Conservation (phyloP, 2,797 vertebrate species). For the Eptatretus atami region DNA sequence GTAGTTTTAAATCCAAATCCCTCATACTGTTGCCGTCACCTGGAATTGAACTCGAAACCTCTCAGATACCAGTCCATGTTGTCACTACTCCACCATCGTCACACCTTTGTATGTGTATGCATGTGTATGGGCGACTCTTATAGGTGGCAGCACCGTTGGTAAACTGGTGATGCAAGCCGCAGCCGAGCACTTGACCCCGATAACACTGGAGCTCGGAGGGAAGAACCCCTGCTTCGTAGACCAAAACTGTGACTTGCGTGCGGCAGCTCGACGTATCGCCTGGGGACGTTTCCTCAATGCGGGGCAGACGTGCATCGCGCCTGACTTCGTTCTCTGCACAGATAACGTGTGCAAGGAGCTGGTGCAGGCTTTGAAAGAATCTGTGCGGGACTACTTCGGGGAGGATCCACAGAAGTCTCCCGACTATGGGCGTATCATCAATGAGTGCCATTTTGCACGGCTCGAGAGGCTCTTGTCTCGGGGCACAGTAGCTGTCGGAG, state of each 20-base stretch:
- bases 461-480: constrained; percentile 19
- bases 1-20: no score
- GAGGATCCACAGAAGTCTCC: constrained; percentile 18
- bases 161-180: constrained; percentile 19
- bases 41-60: no score
- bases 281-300: constrained; percentile 28
- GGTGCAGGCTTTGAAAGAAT: constrained; percentile 17
- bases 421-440: constrained; percentile 22
- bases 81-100: no score
- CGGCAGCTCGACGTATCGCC: constrained; percentile 17
- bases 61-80: no score
- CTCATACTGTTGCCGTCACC: no score
- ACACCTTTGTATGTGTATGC: background rate
- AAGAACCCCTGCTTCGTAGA: constrained; percentile 33
- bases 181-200: constrained; percentile 16
- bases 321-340: constrained; percentile 24
- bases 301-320: constrained; percentile 22
- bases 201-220: constrained; percentile 20
- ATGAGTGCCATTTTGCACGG: constrained; percentile 16
- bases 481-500: constrained; percentile 22
- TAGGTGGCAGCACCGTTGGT: constrained; percentile 18
- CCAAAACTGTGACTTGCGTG: constrained; percentile 17
- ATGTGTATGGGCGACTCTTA: background rate
- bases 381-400: constrained; percentile 21
- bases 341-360: constrained; percentile 13